phyloP scores from a whole-genome alignment of 2,888 invertebrate species.

The Autographa gamma region DNA sequence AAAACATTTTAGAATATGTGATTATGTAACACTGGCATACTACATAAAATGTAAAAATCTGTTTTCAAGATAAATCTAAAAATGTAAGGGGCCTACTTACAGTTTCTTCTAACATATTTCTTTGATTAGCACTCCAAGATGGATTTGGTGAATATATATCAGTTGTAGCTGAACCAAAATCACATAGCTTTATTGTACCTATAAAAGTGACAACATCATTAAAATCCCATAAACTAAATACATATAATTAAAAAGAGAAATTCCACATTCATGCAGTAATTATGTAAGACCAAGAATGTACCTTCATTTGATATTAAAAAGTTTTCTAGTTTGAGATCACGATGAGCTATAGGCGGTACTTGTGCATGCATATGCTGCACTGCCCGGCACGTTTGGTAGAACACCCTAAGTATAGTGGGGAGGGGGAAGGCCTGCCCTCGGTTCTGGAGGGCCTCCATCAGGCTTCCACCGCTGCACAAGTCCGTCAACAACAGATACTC shows the following conservation, averaged over 20 bases:
- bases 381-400: conserved; percentile 97
- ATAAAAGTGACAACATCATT: conserved; percentile 49
- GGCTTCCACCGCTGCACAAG: conserved; percentile 95
- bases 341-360: conserved; percentile 96
- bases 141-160: conserved; percentile 94
- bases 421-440: conserved; percentile 90
- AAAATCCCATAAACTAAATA: background rate
- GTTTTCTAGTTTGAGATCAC: conserved; percentile 99
- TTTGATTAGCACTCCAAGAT: conserved; percentile 97
- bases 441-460: conserved; percentile 91
- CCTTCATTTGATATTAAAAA: conserved; percentile 96
- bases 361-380: conserved; percentile 98
- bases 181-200: conserved; percentile 96
- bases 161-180: conserved; percentile 98
- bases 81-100: conserved; percentile 85
- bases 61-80: background rate
- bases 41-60: background rate
- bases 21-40: conserved; percentile 15
- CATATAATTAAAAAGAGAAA: background rate
- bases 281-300: conserved; percentile 52
- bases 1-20: conserved; percentile 62
- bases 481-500: conserved; percentile 98
- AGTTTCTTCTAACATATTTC: conserved; percentile 97
- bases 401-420: conserved; percentile 93
- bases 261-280: conserved; percentile 18